A percentile compares a stretch with the other conserved stretches of the same genome.
phyloP scores from a whole-genome alignment of 2,797 vertebrate species.

The Agapornis canus region DNA sequence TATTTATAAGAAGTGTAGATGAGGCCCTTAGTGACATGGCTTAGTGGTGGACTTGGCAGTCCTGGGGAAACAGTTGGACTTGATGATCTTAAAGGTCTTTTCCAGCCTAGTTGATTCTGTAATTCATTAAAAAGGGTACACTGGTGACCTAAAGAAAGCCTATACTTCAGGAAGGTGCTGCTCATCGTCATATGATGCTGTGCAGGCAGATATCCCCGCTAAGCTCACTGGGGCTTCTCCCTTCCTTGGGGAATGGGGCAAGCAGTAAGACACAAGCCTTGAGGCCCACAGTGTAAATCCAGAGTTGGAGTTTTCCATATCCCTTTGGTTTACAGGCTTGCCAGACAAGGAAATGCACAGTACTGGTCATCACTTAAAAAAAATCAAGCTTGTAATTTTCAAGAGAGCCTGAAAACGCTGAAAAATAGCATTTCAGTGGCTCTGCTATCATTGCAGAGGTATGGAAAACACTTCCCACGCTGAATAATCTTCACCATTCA shows the following conservation, averaged over 20 bases:
- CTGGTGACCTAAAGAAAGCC: not conserved
- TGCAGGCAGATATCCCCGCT: not conserved
- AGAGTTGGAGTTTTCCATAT: not conserved
- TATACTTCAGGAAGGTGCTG: not conserved
- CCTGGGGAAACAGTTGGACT: not conserved
- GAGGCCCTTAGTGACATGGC: not conserved
- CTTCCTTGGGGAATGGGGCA: not conserved
- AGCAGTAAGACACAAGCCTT: not conserved
- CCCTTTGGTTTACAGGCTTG: not conserved
- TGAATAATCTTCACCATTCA: not conserved
- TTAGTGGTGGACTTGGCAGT: not conserved
- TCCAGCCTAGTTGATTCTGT: not conserved
- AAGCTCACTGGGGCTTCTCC: not conserved
- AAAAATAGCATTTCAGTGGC: not conserved
- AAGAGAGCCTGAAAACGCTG: not conserved
- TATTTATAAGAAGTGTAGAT: not conserved
- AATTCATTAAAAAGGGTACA: not conserved
- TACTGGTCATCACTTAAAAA: not conserved
- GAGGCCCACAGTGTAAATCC: not conserved
- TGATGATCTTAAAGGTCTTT: not conserved
- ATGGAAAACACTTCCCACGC: not conserved
- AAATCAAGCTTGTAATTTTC: not conserved
- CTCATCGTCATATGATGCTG: fast-evolving
- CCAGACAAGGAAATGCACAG: not conserved
- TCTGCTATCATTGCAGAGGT: not conserved